Percentiles rank a stretch among this genome's conserved stretches.
phyloP scores from a whole-genome alignment of 2,113 vertebrate species.

The Labeo catla region DNA sequence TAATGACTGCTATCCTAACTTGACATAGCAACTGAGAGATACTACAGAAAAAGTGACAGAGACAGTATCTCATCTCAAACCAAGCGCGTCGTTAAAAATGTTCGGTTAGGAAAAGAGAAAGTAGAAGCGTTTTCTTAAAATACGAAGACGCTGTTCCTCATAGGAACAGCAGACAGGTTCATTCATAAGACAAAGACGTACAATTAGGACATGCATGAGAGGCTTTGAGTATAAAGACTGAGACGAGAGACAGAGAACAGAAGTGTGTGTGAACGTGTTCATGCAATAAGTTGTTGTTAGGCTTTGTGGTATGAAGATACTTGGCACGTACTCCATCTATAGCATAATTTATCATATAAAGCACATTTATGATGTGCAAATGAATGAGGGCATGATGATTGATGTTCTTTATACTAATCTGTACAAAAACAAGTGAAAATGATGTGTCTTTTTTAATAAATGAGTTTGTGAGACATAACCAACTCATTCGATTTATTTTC shows the following conservation, averaged over 20 bases:
- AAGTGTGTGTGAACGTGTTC: conserved; percentile 68
- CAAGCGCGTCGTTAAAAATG: conserved; percentile 7
- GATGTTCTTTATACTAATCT: not conserved
- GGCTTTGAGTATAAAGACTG: conserved; percentile 52
- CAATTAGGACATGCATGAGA: conserved; percentile 67
- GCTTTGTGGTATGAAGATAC: conserved; percentile 33
- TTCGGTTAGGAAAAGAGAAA: not conserved
- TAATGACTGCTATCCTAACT: not conserved
- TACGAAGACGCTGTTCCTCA: not conserved
- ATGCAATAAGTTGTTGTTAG: conserved; percentile 77
- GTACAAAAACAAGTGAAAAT: not conserved
- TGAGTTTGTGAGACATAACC: not conserved
- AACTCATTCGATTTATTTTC: not conserved
- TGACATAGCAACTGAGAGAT: not conserved
- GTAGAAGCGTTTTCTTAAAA: not conserved
- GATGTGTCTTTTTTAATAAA: not conserved
- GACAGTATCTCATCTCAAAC: conserved; percentile 5
- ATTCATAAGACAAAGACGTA: conserved; percentile 42
- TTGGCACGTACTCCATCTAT: not conserved
- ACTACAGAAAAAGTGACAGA: not conserved
- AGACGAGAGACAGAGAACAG: conserved; percentile 51
- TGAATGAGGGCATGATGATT: not conserved
- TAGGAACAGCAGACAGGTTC: conserved; percentile 26
- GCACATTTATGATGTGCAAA: conserved; percentile 6
- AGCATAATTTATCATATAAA: not conserved